Evolutionary conservation across 2,888 invertebrate genomes (phyloP).

Genomic region (Parasteatoda lunata): DNA sequence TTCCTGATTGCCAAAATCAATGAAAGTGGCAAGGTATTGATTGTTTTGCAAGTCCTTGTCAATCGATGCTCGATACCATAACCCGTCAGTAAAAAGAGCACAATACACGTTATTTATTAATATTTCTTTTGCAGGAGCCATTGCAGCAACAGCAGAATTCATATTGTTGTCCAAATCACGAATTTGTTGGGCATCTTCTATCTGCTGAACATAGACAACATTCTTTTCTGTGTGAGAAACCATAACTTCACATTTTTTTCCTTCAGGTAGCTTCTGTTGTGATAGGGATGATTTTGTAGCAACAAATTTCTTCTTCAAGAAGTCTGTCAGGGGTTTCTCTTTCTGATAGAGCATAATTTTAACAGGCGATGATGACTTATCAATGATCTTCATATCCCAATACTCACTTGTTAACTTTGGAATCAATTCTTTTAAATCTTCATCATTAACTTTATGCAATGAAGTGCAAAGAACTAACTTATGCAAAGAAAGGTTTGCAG

Average conservation of each 20-base stretch:
- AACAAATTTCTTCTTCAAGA: neutral
- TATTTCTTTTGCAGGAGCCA: constrained; percentile 3
- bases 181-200: constrained; percentile 19
- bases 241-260: neutral
- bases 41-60: neutral
- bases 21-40: constrained; percentile 15
- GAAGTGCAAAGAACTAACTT: constrained; percentile 37
- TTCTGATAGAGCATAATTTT: constrained; percentile 36
- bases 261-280: constrained; percentile 15
- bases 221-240: constrained; percentile 14
- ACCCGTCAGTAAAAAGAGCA: constrained; percentile 28
- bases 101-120: constrained; percentile 24
- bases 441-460: constrained; percentile 19
- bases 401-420: constrained; percentile 11
- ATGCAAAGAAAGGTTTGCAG: constrained; percentile 12
- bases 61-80: constrained; percentile 33
- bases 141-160: constrained; percentile 6
- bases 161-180: constrained; percentile 1
- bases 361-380: neutral
- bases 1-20: constrained; percentile 50
- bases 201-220: constrained; percentile 22
- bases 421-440: constrained; percentile 14
- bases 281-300: neutral
- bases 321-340: constrained; percentile 4
- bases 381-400: constrained; percentile 44